These are phyloP conservation scores for Parnassius orleans DNA, from an alignment of 2,888 invertebrate genomes.

Conservation along the genomic window DNA sequence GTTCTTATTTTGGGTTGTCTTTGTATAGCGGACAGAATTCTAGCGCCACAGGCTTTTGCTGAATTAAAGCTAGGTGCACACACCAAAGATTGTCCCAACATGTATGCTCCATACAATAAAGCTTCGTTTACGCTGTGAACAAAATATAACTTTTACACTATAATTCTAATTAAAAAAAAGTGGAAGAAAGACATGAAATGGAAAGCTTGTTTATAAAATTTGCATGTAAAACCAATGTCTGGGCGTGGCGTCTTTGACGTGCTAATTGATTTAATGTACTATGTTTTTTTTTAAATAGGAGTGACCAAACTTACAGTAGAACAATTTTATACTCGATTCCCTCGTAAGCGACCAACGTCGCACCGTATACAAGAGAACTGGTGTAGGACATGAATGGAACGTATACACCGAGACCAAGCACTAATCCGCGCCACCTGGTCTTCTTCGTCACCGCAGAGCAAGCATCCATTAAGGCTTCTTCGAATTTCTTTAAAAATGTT, in stretches of 20 bases:
- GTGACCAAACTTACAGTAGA: conserved; percentile 78
- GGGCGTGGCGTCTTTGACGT: too few species aligned
- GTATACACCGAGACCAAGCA: conserved; percentile 85
- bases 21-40: conserved; percentile 58
- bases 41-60: conserved; percentile 77
- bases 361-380: conserved; percentile 86
- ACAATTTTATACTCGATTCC: conserved; percentile 83
- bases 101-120: conserved; percentile 88
- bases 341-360: conserved; percentile 82
- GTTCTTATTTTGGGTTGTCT: conserved; percentile 60
- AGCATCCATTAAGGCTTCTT: conserved; percentile 70
- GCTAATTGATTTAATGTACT: too few species aligned
- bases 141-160: neutral
- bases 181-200: too few species aligned
- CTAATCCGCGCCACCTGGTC: conserved; percentile 84
- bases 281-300: too few species aligned
- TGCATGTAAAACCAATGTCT: too few species aligned
- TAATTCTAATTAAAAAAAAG: too few species aligned
- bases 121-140: conserved; percentile 85
- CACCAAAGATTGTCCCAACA: conserved; percentile 88
- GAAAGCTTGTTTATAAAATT: too few species aligned
- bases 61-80: conserved; percentile 89
- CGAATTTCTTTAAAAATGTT: conserved; percentile 79
- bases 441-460: conserved; percentile 78
- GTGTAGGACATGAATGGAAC: conserved; percentile 86